These are phyloP conservation scores for Ophiodon elongatus DNA, from an alignment of 2,113 vertebrate genomes.

Conservation along the genomic window DNA sequence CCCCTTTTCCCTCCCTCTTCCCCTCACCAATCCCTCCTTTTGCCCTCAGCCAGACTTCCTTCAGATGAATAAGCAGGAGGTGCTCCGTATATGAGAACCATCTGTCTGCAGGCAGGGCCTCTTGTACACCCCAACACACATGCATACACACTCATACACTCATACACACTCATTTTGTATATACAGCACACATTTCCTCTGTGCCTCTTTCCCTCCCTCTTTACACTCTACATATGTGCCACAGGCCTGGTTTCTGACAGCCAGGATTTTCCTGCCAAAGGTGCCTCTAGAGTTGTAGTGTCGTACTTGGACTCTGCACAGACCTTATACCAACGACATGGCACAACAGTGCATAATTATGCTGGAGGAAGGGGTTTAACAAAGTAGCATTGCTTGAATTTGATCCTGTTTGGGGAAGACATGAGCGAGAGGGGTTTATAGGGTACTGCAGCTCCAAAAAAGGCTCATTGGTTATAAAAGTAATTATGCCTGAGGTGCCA, in stretches of 20 bases:
- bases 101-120: slow-evolving; percentile 61
- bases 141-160: neutral
- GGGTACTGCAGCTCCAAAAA: slow-evolving; percentile 34
- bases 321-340: neutral
- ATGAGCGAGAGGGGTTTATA: slow-evolving; percentile 17
- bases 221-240: slow-evolving; percentile 24
- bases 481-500: slow-evolving; percentile 75
- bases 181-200: slow-evolving; percentile 2
- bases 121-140: slow-evolving; percentile 18
- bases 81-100: slow-evolving; percentile 60
- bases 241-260: slow-evolving; percentile 33
- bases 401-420: slow-evolving; percentile 46
- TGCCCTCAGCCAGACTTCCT: slow-evolving; percentile 58
- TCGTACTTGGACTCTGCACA: slow-evolving; percentile 33
- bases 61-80: slow-evolving; percentile 63
- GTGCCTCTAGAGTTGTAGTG: slow-evolving; percentile 32
- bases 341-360: slow-evolving; percentile 27
- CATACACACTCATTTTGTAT: slow-evolving; percentile 2
- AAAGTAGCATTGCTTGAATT: slow-evolving; percentile 35
- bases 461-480: slow-evolving; percentile 68
- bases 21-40: slow-evolving; percentile 29
- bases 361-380: slow-evolving; percentile 28
- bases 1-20: neutral
- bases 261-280: slow-evolving; percentile 31
- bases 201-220: neutral